These are phyloP conservation scores for Drosophila lacicola DNA, from an alignment of 2,888 invertebrate genomes.

Conservation along the genomic window DNA sequence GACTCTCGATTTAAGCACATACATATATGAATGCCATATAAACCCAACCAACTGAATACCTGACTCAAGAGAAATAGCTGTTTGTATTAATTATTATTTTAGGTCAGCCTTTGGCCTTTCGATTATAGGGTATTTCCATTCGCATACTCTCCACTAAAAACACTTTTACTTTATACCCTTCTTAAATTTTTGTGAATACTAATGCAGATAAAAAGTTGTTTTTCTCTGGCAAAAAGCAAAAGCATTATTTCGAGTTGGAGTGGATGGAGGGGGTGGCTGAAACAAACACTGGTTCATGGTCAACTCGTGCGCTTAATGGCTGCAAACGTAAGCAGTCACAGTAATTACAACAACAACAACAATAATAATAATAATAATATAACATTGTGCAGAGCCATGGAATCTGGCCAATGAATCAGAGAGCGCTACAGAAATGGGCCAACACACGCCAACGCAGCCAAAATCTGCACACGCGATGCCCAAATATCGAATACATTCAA, in stretches of 20 bases:
- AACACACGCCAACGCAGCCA: conserved; percentile 68
- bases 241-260: conserved; percentile 29
- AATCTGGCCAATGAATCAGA: conserved; percentile 77
- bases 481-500: conserved; percentile 40
- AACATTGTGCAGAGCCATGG: conserved; percentile 65
- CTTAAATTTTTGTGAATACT: conserved; percentile 9
- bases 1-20: no score
- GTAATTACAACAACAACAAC: conserved; percentile 52
- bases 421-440: conserved; percentile 55
- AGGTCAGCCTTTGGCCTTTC: not conserved
- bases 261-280: not conserved
- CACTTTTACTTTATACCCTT: conserved; percentile 40
- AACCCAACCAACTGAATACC: no score
- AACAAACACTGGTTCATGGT: conserved; percentile 72
- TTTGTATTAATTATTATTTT: not conserved
- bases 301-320: conserved; percentile 74
- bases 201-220: conserved; percentile 17
- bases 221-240: conserved; percentile 49
- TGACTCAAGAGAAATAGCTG: no score
- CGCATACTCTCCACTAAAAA: not conserved
- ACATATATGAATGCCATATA: no score
- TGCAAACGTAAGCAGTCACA: conserved; percentile 56
- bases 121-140: conserved; percentile 6
- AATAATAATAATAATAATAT: conserved; percentile 40
- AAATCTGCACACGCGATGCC: conserved; percentile 71